Evolutionary conservation across 2,113 vertebrate genomes (phyloP), one percentile per base, ranked within the genome.

Genomic region (Fulica atra): DNA sequence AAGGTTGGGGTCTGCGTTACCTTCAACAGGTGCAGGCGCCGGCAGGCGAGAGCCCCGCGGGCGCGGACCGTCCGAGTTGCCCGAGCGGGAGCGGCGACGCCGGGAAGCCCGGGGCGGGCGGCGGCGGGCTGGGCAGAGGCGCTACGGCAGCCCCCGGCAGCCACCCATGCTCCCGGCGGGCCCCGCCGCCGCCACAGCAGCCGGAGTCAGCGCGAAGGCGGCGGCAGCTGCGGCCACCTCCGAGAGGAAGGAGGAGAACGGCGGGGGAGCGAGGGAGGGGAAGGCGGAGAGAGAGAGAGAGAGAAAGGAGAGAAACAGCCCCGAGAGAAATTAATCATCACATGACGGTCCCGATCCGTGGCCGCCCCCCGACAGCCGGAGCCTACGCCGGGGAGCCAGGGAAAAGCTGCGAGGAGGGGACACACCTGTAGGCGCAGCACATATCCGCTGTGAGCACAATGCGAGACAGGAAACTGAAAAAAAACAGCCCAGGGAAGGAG

Each of bases 391-490:
- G 78, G 91, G 79, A 91, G 71, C 80, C 46, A 54, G 74, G 44
- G 54, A 92, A 80, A 78, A 92, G 88, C 95, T 73, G 95, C 87
- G 92, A 84, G 94, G 81, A 92, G 93, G 92, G 88, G 97, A 96
- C 97, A 98, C 97, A 98, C 97, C 97, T 98, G 97, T 97, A 91
- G 97, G 96, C 94, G 97, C 96, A 94, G 97, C 97, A 96, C 97
- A 96, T 96, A 97, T 97, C 97, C 96, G 97, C 96, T 94, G 94
- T 88, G 78, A 95, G 92, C 96, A 96, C 97, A 96, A 96, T 96
- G 95, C 96, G 94, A 96, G 95, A 96, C 96, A 96, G 96, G 96
- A 96, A 96, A 94, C 96, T 94, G 96, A 95, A 97, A 96, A 44
- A 96, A 96, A 95, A 59, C 82, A 92, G 94, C 91, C 88, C 92